Base-by-base conservation (phyloP, 1,140 invertebrate genomes). In the Colletes latitarsis region DNA sequence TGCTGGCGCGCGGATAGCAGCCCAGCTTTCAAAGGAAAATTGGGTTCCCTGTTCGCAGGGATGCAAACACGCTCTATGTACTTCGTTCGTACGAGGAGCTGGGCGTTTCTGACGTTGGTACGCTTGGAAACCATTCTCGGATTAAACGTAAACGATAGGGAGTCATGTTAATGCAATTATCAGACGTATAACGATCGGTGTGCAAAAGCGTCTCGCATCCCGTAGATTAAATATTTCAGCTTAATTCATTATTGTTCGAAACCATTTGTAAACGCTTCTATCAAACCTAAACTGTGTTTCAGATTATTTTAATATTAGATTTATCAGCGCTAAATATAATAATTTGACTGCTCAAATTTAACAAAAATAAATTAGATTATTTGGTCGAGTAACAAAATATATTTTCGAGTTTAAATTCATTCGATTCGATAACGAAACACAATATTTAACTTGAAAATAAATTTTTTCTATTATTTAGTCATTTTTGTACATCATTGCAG, bases 111-210 rank as follows among this genome's bases (percentile, higher is more conserved):
- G 30, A 30, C 49, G 67, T 52, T 49, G 49, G 21, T 21, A 6
- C 10, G 43, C 6, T 30, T 39, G 43, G 17, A 67, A 6, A 9
- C 43, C 66, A 52, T 67, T 21, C n/a, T 5, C 66, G 46, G 67
- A 69, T 69, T 69, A 55, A 69, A 69, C 49, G 49, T 39, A 30
- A 68, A 53, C 66, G 67, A 69, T 53, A 53, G 49, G 3, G 12
- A 63, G 21, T 9, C 6, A 5, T n/a, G 41, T 46, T 66, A 66
- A 46, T 46, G 63, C 63, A 63, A 63, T 63, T 63, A 63, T 41
- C 62, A 63, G 15, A 63, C 62, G 62, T 41, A 63, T 30, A 14
- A 8, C 58, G 39, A 41, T 19, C 15, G 46, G 0, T 46, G 5
- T 46, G 63, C 58, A 30, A 60, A 21, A 19, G 21, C 19, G 17